Evolutionary conservation across 2,113 vertebrate genomes (phyloP).

Genomic region (Tetrax tetrax): DNA sequence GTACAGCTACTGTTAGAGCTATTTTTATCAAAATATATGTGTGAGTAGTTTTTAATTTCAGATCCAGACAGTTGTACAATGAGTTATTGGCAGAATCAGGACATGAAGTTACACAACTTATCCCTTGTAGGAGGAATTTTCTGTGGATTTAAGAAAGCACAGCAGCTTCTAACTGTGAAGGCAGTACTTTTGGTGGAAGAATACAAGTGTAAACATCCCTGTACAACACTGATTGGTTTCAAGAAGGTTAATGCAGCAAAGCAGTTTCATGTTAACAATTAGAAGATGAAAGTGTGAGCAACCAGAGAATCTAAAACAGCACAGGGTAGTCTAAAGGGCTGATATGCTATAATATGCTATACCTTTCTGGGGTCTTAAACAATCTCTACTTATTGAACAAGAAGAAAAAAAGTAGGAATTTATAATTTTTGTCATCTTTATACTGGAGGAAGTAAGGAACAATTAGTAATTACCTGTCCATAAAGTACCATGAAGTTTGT

Average conservation of each 20-base stretch:
- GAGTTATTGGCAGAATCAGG: conserved; percentile 14
- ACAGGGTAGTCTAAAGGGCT: background rate
- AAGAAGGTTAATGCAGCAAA: background rate
- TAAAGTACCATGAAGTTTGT: background rate
- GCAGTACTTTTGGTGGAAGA: background rate
- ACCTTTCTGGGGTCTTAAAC: background rate
- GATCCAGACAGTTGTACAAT: background rate
- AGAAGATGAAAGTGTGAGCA: background rate
- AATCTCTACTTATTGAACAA: background rate
- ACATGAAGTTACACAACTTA: background rate
- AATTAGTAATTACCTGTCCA: background rate
- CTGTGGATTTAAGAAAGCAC: background rate
- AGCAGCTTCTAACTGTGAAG: background rate
- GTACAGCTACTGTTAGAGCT: background rate
- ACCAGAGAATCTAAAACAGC: background rate
- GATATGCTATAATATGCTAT: background rate
- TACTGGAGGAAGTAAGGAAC: background rate
- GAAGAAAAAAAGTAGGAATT: background rate
- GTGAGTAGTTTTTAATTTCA: background rate
- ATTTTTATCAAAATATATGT: background rate
- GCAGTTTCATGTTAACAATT: background rate
- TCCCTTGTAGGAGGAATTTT: background rate
- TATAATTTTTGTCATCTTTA: background rate
- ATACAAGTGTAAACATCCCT: background rate
- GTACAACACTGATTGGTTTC: background rate